These are phyloP conservation scores for Alauda arvensis DNA, from an alignment of 2,797 vertebrate species.

Conservation along the genomic window DNA sequence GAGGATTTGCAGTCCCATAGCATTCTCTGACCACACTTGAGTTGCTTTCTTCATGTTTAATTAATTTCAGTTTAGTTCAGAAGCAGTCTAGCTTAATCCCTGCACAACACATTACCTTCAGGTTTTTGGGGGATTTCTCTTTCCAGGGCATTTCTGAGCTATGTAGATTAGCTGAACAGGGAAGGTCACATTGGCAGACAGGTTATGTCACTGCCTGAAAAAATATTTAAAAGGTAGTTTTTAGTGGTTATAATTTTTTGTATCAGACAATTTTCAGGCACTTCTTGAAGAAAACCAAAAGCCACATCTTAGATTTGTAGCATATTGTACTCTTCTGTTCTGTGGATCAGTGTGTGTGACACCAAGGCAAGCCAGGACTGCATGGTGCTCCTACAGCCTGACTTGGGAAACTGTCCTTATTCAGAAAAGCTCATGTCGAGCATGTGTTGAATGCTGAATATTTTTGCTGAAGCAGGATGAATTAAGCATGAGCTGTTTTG, in stretches of 20 bases:
- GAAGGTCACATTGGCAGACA: background rate
- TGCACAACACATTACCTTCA: background rate
- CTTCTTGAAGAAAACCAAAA: background rate
- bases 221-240: background rate
- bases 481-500: conserved; percentile 38
- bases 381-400: background rate
- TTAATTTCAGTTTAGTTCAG: conserved; percentile 30
- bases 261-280: background rate
- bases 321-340: background rate
- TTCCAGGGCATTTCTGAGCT: background rate
- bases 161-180: background rate
- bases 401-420: background rate
- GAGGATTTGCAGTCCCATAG: background rate
- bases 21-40: conserved; percentile 22
- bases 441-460: conserved; percentile 46
- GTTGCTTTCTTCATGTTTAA: conserved; percentile 32
- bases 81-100: conserved; percentile 19
- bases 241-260: background rate
- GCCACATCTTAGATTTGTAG: background rate
- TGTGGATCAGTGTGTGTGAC: background rate
- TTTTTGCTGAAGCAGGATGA: conserved; percentile 27
- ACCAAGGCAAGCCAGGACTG: background rate
- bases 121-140: background rate
- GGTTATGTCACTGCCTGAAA: background rate
- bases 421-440: background rate